A percentile compares a stretch with the other conserved stretches of the same genome.
Conservation (phyloP, 2,113 vertebrate species). For the Prunella himalayana region DNA sequence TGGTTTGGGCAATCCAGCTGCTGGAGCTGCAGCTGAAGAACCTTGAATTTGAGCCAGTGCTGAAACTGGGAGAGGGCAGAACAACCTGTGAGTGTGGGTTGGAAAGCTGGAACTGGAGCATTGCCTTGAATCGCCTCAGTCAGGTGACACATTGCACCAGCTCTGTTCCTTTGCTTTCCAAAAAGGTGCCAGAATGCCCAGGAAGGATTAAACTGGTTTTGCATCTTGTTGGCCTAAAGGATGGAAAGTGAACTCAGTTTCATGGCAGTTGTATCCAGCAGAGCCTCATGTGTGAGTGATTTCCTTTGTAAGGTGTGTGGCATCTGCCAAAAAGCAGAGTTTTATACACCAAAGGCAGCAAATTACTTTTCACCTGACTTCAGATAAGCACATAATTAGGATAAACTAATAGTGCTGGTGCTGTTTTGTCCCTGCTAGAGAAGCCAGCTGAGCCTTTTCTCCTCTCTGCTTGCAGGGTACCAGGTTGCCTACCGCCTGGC, state of each 20-base stretch:
- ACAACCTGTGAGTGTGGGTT: fast-evolving
- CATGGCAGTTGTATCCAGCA: not conserved
- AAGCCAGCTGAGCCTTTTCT: not conserved
- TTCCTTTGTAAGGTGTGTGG: not conserved
- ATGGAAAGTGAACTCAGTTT: not conserved
- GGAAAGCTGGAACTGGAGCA: not conserved
- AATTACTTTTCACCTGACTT: not conserved
- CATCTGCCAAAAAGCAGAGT: not conserved
- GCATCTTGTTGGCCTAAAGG: not conserved
- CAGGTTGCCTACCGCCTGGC: constrained; percentile 91
- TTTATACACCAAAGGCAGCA: not conserved
- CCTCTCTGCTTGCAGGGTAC: constrained; percentile 77
- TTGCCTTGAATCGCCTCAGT: not conserved
- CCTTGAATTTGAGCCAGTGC: not conserved
- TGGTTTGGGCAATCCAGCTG: not conserved
- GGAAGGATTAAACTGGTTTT: not conserved
- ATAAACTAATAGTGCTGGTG: not conserved
- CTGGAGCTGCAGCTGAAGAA: not conserved
- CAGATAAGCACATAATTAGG: not conserved
- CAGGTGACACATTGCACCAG: not conserved
- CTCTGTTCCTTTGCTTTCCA: not conserved
- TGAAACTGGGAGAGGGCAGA: not conserved
- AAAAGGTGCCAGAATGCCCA: not conserved
- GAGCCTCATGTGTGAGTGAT: not conserved
- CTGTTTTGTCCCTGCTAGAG: not conserved